Conservation (phyloP, 2,888 invertebrate species). For the Trichogramma evanescens region DNA sequence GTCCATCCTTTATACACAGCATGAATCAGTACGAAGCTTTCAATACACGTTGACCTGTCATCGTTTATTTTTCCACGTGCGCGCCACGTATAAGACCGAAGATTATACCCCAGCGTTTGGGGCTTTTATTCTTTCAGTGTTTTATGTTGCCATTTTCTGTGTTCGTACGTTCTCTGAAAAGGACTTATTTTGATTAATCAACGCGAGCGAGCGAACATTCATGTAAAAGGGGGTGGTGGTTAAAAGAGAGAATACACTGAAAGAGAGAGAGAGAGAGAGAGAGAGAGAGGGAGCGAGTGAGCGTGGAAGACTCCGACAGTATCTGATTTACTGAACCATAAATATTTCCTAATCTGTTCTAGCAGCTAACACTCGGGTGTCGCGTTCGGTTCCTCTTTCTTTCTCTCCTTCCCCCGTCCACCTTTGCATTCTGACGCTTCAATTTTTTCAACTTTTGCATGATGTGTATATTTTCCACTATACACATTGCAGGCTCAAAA, state of each 20-base stretch:
- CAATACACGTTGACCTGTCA: too few species aligned
- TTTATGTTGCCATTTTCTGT: too few species aligned
- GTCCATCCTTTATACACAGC: too few species aligned
- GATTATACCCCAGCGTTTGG: too few species aligned
- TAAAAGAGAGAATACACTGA: not conserved
- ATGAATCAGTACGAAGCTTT: too few species aligned
- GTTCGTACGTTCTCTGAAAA: not conserved
- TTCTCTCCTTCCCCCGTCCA: constrained; percentile 14
- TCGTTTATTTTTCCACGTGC: too few species aligned
- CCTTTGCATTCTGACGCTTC: constrained; percentile 1
- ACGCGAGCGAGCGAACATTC: constrained; percentile 23
- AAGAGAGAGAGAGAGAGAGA: not conserved
- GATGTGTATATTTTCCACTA: constrained; percentile 1
- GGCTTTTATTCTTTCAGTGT: too few species aligned
- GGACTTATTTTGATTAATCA: constrained; percentile 32
- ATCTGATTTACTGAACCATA: constrained; percentile 41
- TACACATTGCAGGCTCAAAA: not conserved
- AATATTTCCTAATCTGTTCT: constrained; percentile 40
- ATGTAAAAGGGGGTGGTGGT: constrained; percentile 9
- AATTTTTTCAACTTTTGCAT: constrained; percentile 11
- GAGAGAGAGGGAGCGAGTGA: constrained; percentile 8
- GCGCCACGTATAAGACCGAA: too few species aligned
- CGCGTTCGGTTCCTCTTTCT: constrained; percentile 7
- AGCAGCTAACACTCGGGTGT: constrained; percentile 17
- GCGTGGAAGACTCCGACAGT: constrained; percentile 21